Base-by-base conservation (phyloP, 2,888 invertebrate genomes). In the Parthenolecanium corni region DNA sequence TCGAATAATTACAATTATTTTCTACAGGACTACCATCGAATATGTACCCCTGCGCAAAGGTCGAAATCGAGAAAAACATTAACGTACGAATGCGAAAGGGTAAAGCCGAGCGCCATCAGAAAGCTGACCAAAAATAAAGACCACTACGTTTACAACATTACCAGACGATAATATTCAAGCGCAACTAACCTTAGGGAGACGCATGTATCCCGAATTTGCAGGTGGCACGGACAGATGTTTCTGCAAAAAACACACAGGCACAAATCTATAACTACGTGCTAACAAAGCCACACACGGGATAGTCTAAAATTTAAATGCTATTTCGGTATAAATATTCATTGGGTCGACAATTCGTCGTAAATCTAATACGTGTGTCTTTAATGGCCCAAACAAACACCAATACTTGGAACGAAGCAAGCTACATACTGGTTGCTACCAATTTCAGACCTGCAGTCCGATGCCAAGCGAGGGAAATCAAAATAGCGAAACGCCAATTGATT, bases 171-270 rank as follows among this genome's bases (percentile, higher is more conserved):
- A 18, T 44, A 44, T 16, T 16, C 16, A 4, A 5, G 18, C 44
- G n/a, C n/a, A 23, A 61, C 61, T 61, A 61, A 61, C 61, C 61
- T 61, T 61, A 23, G 49, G 49, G 20, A 23, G 21, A 49, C 21
- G 61, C 20, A 51, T 23, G 40, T 40, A 61, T 51, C 36, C 51
- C 16, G 61, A 47, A 51, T 51, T 61, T 18, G 61, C 21, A 36
- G 21, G 68, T 80, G 86, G 86, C 81, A 86, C 86, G 82, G 84
- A 84, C 82, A 86, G 85, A 82, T 85, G 86, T 80, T 83, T 85
- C 86, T 86, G 85, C 79, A 86, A 86, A 84, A 85, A 68, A 66
- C 49, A 63, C 63, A 63, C 47, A 54, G 49, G 54, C 53, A 49
- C 63, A 47, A 63, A 61, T 61, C 49, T 61, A 51, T 61, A 51